Evolutionary conservation across 1,140 invertebrate genomes (phyloP).

Genomic region (Cydia amplana): DNA sequence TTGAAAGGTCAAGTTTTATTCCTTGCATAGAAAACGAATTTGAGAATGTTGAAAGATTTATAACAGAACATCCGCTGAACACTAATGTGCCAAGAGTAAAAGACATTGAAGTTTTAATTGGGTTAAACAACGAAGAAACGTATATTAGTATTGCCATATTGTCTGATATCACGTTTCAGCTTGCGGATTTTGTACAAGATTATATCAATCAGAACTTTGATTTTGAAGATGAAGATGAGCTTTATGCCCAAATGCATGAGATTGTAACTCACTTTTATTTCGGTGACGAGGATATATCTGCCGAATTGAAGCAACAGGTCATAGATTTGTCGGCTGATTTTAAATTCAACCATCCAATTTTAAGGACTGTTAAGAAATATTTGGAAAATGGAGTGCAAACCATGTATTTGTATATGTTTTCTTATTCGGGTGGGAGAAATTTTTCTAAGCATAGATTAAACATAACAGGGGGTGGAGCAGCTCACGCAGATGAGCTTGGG

Average conservation of each 20-base stretch:
- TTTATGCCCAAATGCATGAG: slow-evolving; percentile 10
- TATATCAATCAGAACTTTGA: neutral
- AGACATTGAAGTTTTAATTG: slow-evolving; percentile 45
- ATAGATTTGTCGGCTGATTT: slow-evolving; percentile 48
- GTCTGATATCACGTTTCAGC: neutral
- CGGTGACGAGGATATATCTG: slow-evolving; percentile 42
- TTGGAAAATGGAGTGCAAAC: slow-evolving; percentile 42
- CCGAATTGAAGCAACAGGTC: slow-evolving; percentile 37
- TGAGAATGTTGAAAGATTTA: slow-evolving; percentile 42
- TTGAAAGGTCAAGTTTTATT: slow-evolving; percentile 10
- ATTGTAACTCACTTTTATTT: slow-evolving; percentile 38
- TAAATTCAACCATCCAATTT: slow-evolving; percentile 46
- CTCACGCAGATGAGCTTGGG: slow-evolving; percentile 47
- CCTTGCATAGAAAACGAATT: slow-evolving; percentile 32
- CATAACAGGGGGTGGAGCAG: slow-evolving; percentile 35
- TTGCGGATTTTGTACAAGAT: neutral
- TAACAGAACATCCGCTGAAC: slow-evolving; percentile 43
- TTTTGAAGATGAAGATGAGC: slow-evolving; percentile 8
- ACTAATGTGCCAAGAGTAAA: slow-evolving; percentile 44
- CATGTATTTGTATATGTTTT: slow-evolving; percentile 51
- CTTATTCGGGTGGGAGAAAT: slow-evolving; percentile 48
- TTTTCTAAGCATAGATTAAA: slow-evolving; percentile 32
- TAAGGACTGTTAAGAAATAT: slow-evolving; percentile 45
- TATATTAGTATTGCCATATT: neutral
- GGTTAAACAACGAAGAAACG: slow-evolving; percentile 45